phyloP scores from a whole-genome alignment of 2,797 vertebrate species.

The Falco peregrinus region DNA sequence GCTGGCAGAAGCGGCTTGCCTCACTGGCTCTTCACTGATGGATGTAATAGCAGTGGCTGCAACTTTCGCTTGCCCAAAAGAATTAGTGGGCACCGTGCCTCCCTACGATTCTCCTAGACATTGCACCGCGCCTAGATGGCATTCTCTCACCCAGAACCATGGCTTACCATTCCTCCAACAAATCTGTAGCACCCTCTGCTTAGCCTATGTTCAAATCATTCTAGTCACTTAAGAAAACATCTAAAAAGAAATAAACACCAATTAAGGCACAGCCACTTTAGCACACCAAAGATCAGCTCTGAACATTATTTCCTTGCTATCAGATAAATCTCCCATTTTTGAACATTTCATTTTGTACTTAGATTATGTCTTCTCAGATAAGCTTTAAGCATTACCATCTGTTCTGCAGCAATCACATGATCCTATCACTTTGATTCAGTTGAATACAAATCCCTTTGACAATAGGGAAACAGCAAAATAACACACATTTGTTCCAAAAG shows the following conservation, averaged over 20 bases:
- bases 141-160: not conserved
- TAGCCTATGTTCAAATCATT: slow-evolving; percentile 32
- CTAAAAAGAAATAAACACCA: slow-evolving; percentile 61
- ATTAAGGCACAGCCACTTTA: slow-evolving; percentile 50
- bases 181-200: not conserved
- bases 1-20: not conserved
- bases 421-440: slow-evolving; percentile 24
- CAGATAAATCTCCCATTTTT: slow-evolving; percentile 43
- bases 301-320: slow-evolving; percentile 9
- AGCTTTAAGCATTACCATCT: slow-evolving; percentile 59
- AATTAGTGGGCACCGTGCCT: not conserved
- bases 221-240: slow-evolving; percentile 32
- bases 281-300: slow-evolving; percentile 41
- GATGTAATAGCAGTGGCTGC: not conserved
- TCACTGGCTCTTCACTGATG: not conserved
- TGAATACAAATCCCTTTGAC: slow-evolving; percentile 43
- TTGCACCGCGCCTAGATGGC: not conserved
- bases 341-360: slow-evolving; percentile 62
- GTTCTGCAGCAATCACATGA: slow-evolving; percentile 47
- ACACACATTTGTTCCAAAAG: not conserved
- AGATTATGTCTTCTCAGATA: slow-evolving; percentile 60
- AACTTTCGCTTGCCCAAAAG: not conserved
- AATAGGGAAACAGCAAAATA: slow-evolving; percentile 7
- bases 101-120: not conserved
- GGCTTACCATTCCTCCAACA: not conserved